Evolutionary conservation across 1,140 invertebrate species (phyloP), one percentile per base, ranked within the genome.

Genomic region (Arion vulgaris): DNA sequence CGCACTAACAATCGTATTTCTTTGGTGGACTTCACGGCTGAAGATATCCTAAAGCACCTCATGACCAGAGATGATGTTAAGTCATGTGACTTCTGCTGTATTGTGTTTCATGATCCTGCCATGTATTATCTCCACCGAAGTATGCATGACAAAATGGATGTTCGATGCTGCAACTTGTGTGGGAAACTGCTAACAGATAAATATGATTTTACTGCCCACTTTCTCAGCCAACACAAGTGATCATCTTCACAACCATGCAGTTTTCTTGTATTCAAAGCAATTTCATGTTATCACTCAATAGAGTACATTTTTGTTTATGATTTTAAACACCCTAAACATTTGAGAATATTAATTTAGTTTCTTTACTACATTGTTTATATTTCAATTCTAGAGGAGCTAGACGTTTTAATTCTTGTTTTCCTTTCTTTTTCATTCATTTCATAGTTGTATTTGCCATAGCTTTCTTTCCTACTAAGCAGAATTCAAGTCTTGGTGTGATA

Each of bases 61-160:
- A 87, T 89, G 87, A 85, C 88, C 0, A 77, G 88, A 39, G 87
- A 89, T 76, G 88, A 88, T 82, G 85, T 87, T 19, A 86, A 86
- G 68, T 86, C 85, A 28, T 89, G 88, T 82, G 87, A 88, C 69
- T 89, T 86, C 69, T 89, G 88, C 75, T 86, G 88, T 78, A 81
- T 89, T 34, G 85, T 89, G 23, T 89, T 89, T 71, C 86, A 88
- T 26, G 88, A 89, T 81, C 86, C 88, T 1, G 88, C 88, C 17
- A 88, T 89, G 88, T 89, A 89, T 71, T 87, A 89, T 77, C 81
- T 89, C 34, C 88, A 89, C 62, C 83, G 87, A 45, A 87, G 87
- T 69, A 88, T 89, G 88, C 88, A 89, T 62, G 88, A 89, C 75
- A 89, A 89, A 79, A 88, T 88, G 87, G 88, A 89, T 68, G 80